Evolutionary conservation across 2,797 vertebrate species (phyloP), one percentile per base, ranked within the genome.

Genomic region (Leontopithecus rosalia): DNA sequence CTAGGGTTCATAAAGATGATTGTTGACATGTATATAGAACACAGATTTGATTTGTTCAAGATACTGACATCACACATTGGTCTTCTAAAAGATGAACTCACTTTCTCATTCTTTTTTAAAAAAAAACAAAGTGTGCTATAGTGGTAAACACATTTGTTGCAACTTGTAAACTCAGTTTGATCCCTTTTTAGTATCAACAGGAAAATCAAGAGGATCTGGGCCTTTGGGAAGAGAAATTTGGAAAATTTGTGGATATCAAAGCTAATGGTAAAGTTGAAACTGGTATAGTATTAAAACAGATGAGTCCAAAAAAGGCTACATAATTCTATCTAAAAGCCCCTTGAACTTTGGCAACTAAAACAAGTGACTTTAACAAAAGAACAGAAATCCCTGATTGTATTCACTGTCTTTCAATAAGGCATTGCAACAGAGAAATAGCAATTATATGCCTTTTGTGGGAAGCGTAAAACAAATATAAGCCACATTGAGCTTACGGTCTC

Each of bases 181-280:
- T 77, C 36, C 33, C 20, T 41, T 90, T 95, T 96, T 96, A 97
- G 2, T 98, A 83, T 91, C 84, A 94, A n/a, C 91, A 99, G 99
- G 97, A 98, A 97, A 97, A 98, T 86, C 96, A 98, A 96, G 99
- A 99, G 9, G 98, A 99, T 91, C 82, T 98, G 9, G 98, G 98
- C 96, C 98, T 99, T 46, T 99, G 99, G 99, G 98, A 98, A 96
- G 99, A 99, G 98, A 99, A 98, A 52, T 99, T 99, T 98, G 98
- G 97, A 98, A 96, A 97, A 48, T 99, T 99, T 98, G 98, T 99
- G 97, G 99, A 99, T 97, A 82, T 99, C 97, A 99, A 99, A 98
- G 98, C 99, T 91, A 99, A 99, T 88, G 99, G 99, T 99, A 98
- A 98, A 99, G 67, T 89, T 96, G 55, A 96, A 76, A 88, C 24